Percentiles rank a stretch among this genome's conserved stretches.
Conservation (phyloP, 2,113 vertebrate species). For the Himantopus leucocephalus region DNA sequence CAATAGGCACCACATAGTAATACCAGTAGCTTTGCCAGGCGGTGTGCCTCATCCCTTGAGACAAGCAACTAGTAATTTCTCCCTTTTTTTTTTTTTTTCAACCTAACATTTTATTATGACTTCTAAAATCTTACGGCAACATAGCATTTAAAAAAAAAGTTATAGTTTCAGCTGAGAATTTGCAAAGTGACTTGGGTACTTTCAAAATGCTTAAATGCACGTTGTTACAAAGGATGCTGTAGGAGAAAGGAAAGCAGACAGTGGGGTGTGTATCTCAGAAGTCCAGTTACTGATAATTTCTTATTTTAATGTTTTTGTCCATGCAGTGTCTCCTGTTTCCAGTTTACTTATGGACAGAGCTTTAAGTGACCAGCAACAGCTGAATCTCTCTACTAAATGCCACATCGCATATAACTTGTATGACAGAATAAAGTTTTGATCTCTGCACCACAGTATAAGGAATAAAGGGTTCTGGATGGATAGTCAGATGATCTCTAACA, state of each 20-base stretch:
- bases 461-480: neutral
- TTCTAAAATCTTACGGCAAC: neutral
- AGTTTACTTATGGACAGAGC: neutral
- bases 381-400: neutral
- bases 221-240: neutral
- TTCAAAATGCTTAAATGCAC: neutral
- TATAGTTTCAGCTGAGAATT: neutral
- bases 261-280: neutral
- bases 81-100: neutral
- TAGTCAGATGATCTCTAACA: neutral
- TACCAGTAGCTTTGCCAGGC: neutral
- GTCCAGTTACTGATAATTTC: neutral
- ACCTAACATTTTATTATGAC: neutral
- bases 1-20: neutral
- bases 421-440: neutral
- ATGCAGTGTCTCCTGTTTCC: neutral
- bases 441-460: neutral
- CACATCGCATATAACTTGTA: neutral
- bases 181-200: neutral
- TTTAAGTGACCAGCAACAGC: neutral
- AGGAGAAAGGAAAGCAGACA: neutral
- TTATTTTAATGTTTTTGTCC: neutral
- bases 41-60: neutral
- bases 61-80: neutral
- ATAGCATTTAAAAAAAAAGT: neutral